Conservation (phyloP, 2,113 vertebrate species). For the Rhadina sibilatrix region DNA sequence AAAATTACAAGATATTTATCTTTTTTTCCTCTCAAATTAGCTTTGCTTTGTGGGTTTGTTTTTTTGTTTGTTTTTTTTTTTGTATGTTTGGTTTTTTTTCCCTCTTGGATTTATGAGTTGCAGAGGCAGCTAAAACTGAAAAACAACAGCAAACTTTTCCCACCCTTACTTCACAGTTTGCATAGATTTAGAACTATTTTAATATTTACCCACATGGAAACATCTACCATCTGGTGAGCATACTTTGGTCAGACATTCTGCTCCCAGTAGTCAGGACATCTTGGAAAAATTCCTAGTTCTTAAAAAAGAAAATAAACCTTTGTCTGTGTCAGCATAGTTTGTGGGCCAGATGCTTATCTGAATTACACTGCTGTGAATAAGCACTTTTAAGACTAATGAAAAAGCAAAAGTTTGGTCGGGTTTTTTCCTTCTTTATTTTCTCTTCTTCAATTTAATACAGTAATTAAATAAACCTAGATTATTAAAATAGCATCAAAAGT, state of each 20-base stretch:
- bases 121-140: neutral
- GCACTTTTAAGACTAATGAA: neutral
- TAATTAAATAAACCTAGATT: neutral
- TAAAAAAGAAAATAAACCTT: neutral
- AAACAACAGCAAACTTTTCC: neutral
- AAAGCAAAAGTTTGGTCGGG: neutral
- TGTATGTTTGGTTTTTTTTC: neutral
- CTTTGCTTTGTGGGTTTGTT: neutral
- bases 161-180: neutral
- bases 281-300: conserved; percentile 51
- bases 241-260: neutral
- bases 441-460: neutral
- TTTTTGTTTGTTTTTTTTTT: neutral
- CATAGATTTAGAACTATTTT: neutral
- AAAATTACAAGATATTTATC: neutral
- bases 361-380: neutral
- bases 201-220: conserved; percentile 24
- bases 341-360: conserved; percentile 12
- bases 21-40: neutral
- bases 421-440: neutral
- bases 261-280: conserved; percentile 2
- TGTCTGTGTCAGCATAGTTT: neutral
- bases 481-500: neutral
- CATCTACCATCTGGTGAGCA: conserved; percentile 53
- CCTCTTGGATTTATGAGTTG: neutral